Base-by-base conservation (phyloP, 2,888 invertebrate species). In the Drosophila longiperda region DNA sequence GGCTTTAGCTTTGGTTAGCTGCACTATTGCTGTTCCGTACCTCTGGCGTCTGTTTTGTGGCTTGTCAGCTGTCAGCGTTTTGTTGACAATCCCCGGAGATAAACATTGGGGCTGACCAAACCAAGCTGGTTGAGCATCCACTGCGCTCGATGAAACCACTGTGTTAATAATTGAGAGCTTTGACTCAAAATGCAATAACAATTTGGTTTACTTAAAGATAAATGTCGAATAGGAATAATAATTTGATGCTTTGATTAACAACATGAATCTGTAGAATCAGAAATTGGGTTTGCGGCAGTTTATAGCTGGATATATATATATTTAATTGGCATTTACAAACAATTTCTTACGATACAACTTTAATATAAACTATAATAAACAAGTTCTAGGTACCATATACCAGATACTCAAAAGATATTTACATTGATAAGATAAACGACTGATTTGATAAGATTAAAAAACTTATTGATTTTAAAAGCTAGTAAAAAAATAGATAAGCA, bases 41-140 rank as follows among this genome's bases (percentile, higher is more conserved):
- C 60, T 57, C 60, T 45, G 61, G 52, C 53, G 48, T 66, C 48
- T 78, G 66, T 54, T 53, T 74, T 89, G 85, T 71, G 89, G 85
- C 89, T 66, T 86, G 89, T 87, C 89, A 82, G 59, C 77, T 87
- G 85, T 89, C 89, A 77, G 89, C 84, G 76, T 71, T 89, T 80
- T 76, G 84, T 75, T 86, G 81, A 86, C 83, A 74, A 62, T 72
- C 38, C 53, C 67, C 40, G 77, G 67, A 74, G 36, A 38, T 36
- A 54, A 15, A 23, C 85, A 69, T 68, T 71, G 69, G 70, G 63
- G 59, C 55, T 59, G 73, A 73, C 75, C 88, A 36, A 67, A 57
- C 38, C 42, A 45, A 38, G 61, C 32, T 5, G 74, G 38, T 8
- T n/a, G 54, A n/a, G 20, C 20, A 45, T 48, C 20, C 20, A 17